Evolutionary conservation across 2,888 invertebrate species (phyloP).

Genomic region (Cancer borealis): DNA sequence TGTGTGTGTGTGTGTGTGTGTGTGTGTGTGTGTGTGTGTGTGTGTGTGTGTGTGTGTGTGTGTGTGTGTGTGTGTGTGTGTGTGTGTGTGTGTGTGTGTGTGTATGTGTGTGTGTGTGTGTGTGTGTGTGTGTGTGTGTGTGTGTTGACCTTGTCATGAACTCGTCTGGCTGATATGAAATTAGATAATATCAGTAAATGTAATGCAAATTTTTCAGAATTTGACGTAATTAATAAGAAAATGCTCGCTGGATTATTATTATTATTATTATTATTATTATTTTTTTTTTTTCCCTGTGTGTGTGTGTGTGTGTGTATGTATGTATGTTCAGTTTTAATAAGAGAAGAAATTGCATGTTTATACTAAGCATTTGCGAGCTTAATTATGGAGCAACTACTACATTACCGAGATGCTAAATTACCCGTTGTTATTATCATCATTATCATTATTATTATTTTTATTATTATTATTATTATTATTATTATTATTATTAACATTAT

Average conservation of each 20-base stretch:
- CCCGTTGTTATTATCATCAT: too few relatives aligned
- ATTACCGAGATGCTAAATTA: not conserved
- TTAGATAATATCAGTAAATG: not conserved
- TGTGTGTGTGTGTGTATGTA: not conserved
- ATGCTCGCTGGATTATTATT: not conserved
- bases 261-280: not conserved
- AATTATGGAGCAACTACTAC: not conserved
- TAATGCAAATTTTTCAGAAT: not conserved
- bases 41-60: not conserved
- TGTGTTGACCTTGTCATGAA: not conserved
- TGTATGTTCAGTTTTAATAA: not conserved
- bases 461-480: not conserved
- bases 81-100: slow-evolving; percentile 1
- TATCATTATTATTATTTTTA: not conserved
- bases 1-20: too few relatives aligned
- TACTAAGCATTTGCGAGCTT: not conserved
- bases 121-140: slow-evolving; percentile 21
- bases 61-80: not conserved
- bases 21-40: not conserved
- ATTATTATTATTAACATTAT: not conserved
- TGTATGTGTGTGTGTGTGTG: slow-evolving; percentile 20
- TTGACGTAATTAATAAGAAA: not conserved
- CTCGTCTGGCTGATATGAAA: not conserved
- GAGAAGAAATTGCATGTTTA: not conserved
- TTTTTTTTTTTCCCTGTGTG: too few relatives aligned